Percentiles rank a stretch among this genome's conserved stretches.
phyloP scores from a whole-genome alignment of 2,113 vertebrate species.

The Onychorhynchus coronatus region DNA sequence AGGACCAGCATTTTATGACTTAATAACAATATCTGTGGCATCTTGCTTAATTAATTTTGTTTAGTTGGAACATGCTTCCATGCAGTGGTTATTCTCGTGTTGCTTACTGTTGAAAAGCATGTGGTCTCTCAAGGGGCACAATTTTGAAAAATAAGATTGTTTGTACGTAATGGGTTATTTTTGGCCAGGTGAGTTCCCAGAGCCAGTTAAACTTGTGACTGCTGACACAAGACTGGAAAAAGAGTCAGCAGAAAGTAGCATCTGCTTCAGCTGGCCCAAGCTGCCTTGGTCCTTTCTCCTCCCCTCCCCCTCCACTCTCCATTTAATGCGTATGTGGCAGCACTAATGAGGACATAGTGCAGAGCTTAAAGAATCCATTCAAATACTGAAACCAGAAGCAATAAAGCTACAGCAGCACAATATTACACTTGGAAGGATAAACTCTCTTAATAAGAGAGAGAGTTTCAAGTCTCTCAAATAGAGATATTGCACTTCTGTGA shows the following conservation, averaged over 20 bases:
- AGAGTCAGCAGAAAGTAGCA: not conserved
- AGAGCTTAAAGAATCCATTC: not conserved
- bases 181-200: not conserved
- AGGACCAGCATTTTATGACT: not conserved
- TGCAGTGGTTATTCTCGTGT: not conserved
- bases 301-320: not conserved
- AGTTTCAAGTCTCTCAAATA: not conserved
- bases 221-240: not conserved
- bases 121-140: not conserved
- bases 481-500: not conserved
- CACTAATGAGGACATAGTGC: not conserved
- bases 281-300: not conserved
- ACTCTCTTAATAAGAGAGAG: not conserved
- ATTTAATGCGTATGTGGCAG: not conserved
- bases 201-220: not conserved
- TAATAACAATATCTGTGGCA: not conserved
- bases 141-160: not conserved
- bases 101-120: not conserved
- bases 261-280: not conserved
- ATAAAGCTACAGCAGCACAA: not conserved
- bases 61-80: not conserved
- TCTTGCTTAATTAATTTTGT: not conserved
- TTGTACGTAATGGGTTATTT: not conserved
- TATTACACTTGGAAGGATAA: not conserved
- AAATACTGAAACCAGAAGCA: not conserved